Base-by-base conservation (phyloP, 92 coral and sea anemone species). In the Palythoa heliodiscus region DNA sequence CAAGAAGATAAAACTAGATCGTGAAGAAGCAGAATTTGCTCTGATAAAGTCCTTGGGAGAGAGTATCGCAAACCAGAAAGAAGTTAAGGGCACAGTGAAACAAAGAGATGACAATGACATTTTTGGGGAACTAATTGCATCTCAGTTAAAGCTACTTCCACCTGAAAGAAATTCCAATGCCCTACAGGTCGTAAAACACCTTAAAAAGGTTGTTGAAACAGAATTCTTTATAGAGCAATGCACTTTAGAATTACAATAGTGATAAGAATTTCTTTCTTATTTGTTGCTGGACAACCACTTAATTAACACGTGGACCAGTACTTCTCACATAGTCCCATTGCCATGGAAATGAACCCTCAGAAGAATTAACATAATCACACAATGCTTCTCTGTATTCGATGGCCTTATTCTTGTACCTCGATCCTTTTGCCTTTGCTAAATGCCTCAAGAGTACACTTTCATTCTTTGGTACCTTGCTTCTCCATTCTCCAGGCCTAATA, bases 321-420 rank as follows among this genome's bases (percentile, higher is more conserved):
- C 89, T 90, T 60, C 88, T 79, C 64, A 87, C 86, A 87, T 90
- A 84, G 71, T 90, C 93, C 90, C 81, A 87, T 84, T 90, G 93
- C 93, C 93, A 87, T 14, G 93, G 87, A 63, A 90, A 88, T 53
- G 90, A 77, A 74, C 94, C 92, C 75, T 76, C 78, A 67, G 76
- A 92, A 80, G 92, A 91, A 76, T 89, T 87, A 75, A 89, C 84
- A 86, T 79, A 86, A 37, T 87, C 84, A 75, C 60, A 89, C 83
- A 91, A 76, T 53, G 91, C 86, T 76, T 89, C 87, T 73, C 88
- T 70, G 52, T 82, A 81, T 23, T 78, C 71, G 64, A 83, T 70
- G 77, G 90, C 94, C 87, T 71, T 54, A 70, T 86, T 83, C 82
- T 72, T 52, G 83, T 88, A 91, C 72, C 94, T 86, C 64, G 73